Base-by-base conservation (phyloP, 2,888 invertebrate genomes). In the Lithophane leautieri region DNA sequence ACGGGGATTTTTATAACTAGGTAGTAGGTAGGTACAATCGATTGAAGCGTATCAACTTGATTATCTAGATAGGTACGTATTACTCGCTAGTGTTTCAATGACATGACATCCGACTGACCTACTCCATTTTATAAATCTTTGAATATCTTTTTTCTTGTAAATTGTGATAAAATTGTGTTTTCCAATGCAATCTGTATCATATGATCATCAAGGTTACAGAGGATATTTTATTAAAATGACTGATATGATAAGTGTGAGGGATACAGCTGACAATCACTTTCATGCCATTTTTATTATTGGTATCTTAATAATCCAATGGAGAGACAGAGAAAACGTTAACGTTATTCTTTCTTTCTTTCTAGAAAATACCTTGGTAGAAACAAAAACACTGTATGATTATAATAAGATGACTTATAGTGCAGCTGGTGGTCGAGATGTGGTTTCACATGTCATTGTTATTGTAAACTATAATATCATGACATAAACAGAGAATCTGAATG, bases 41-140 rank as follows among this genome's bases (percentile, higher is more conserved):
- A 73, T 58, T 78, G 58, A 34, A 76, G 58, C 58, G 50, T 76
- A 76, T 76, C 76, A 76, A 69, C 60, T 76, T 61, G 68, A 76
- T 76, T 69, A 76, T 69, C 77, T 63, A 50, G 40, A 42, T 70
- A 56, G 14, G 58, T 62, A 50, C 52, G 19, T 40, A 34, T 34
- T 34, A 61, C n/a, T 50, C 50, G 50, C 50, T 78, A 73, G 9
- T 78, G 65, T 78, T 78, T 74, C 81, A 78, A 82, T 79, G 73
- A 79, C 66, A 56, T 70, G 69, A 67, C 81, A 67, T 67, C 54
- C 42, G 1, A 42, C 12, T 74, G 73, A 70, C 83, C 83, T 82
- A 82, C 70, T 82, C 68, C 12, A 70, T 78, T 82, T 81, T 52
- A 40, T 61, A 71, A 80, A 80, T 70, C 56, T 70, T 67, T 56